Evolutionary conservation across 1,140 invertebrate species (phyloP).

Genomic region (Penaeus indicus): DNA sequence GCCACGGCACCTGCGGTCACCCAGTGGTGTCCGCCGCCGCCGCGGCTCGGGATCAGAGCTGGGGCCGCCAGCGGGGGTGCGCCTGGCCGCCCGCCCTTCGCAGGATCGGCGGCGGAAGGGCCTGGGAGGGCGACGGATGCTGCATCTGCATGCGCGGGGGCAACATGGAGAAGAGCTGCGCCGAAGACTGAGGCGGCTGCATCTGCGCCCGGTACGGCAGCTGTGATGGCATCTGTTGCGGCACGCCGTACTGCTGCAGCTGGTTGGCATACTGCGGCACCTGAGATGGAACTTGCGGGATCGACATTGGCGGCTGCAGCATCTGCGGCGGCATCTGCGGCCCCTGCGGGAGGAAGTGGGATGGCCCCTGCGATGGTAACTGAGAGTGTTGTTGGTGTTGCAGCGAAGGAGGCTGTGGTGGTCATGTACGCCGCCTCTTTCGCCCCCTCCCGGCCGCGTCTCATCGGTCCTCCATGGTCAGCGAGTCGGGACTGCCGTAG

Average conservation of each 20-base stretch:
- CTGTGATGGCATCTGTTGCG: slow-evolving; percentile 31
- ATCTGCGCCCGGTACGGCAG: not conserved
- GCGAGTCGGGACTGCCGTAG: slow-evolving; percentile 67
- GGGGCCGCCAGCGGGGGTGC: too few species aligned
- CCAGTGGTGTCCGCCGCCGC: too few species aligned
- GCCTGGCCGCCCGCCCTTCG: too few species aligned
- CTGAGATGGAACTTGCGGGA: slow-evolving; percentile 33
- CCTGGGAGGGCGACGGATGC: slow-evolving; percentile 17
- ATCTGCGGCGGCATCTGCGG: slow-evolving; percentile 25
- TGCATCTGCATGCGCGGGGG: slow-evolving; percentile 20
- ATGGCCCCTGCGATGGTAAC: slow-evolving; percentile 4
- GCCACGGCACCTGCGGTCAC: too few species aligned
- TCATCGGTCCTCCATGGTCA: slow-evolving; percentile 67
- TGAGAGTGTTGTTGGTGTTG: slow-evolving; percentile 8
- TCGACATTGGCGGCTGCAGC: slow-evolving; percentile 4
- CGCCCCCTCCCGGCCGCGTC: slow-evolving; percentile 66
- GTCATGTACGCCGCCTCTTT: slow-evolving; percentile 61
- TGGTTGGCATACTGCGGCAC: slow-evolving; percentile 24
- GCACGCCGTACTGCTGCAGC: slow-evolving; percentile 45
- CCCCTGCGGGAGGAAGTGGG: not conserved
- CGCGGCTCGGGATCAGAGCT: too few species aligned
- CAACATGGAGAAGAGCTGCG: not conserved
- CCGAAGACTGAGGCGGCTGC: slow-evolving; percentile 9
- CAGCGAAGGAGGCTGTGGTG: slow-evolving; percentile 4
- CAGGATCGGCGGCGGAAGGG: too few species aligned